Conservation (phyloP, 2,888 invertebrate species). For the Watsonalla cultraria region DNA sequence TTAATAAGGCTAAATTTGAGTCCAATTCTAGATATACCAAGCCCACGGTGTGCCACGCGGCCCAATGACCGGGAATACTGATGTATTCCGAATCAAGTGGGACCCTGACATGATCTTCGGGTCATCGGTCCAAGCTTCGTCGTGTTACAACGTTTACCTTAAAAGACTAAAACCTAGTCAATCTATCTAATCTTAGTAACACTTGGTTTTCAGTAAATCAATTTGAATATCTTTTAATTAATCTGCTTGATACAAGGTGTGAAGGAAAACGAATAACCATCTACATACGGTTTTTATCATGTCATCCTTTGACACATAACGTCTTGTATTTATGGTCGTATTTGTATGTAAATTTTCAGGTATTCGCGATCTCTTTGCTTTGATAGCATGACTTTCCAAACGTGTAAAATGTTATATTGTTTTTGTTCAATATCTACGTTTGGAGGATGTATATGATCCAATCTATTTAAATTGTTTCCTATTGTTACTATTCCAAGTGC, state of each 20-base stretch:
- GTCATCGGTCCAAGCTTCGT: too few relatives aligned
- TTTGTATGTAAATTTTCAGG: constrained; percentile 25
- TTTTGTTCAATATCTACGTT: constrained; percentile 39
- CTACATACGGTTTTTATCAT: constrained; percentile 8
- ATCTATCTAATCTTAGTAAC: constrained; percentile 19
- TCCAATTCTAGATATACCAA: too few relatives aligned
- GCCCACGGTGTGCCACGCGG: too few relatives aligned
- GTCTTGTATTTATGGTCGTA: too few relatives aligned
- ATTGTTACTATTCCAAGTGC: background rate
- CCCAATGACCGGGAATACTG: too few relatives aligned
- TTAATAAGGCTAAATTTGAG: too few relatives aligned
- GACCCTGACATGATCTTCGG: too few relatives aligned
- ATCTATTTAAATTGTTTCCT: background rate
- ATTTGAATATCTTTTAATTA: constrained; percentile 57
- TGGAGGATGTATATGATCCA: constrained; percentile 27
- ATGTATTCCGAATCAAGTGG: too few relatives aligned
- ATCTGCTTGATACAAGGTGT: constrained; percentile 49
- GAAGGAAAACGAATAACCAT: constrained; percentile 49
- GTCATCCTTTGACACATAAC: background rate
- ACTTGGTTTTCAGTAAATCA: constrained; percentile 19
- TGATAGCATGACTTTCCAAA: constrained; percentile 30
- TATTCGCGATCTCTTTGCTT: constrained; percentile 41
- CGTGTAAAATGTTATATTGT: constrained; percentile 47
- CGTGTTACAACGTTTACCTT: too few relatives aligned
- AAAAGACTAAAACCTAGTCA: too few relatives aligned